These are phyloP conservation scores for Pitangus sulphuratus DNA, from an alignment of 2,797 vertebrate species.

Conservation along the genomic window DNA sequence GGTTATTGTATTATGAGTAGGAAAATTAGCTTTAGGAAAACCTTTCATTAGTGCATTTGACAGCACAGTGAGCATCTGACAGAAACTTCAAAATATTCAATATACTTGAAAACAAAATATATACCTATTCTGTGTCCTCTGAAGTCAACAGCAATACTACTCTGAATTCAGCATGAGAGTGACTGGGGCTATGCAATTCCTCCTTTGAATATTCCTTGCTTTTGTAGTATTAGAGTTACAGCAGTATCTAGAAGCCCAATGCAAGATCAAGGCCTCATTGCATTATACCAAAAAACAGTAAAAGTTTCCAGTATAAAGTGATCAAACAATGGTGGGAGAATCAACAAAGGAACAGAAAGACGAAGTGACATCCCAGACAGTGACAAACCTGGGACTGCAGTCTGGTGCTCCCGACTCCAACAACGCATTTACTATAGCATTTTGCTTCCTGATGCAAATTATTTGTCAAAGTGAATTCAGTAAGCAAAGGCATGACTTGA, in stretches of 20 bases:
- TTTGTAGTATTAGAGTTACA: neutral
- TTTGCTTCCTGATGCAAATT: neutral
- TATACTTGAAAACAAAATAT: slow-evolving; percentile 61
- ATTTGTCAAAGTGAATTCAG: neutral
- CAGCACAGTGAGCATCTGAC: slow-evolving; percentile 62
- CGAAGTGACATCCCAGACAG: neutral
- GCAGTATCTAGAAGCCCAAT: neutral
- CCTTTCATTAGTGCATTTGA: slow-evolving; percentile 75
- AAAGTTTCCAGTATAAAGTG: neutral
- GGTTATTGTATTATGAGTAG: slow-evolving; percentile 77
- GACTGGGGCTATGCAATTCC: fast-evolving
- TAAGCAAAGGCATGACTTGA: neutral
- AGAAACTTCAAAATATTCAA: slow-evolving; percentile 54
- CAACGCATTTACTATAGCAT: neutral
- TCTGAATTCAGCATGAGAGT: neutral
- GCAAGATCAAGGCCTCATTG: neutral
- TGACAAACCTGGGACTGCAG: neutral
- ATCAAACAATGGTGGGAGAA: slow-evolving; percentile 23
- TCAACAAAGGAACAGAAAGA: neutral
- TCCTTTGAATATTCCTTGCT: neutral
- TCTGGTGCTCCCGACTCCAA: neutral
- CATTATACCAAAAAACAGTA: neutral
- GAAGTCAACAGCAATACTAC: neutral
- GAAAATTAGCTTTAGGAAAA: slow-evolving; percentile 81
- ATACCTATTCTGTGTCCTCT: neutral